Evolutionary conservation across 30 jellyfish, hydroid and myxozoan species (phyloP).

Genomic region (Mastigias papua): DNA sequence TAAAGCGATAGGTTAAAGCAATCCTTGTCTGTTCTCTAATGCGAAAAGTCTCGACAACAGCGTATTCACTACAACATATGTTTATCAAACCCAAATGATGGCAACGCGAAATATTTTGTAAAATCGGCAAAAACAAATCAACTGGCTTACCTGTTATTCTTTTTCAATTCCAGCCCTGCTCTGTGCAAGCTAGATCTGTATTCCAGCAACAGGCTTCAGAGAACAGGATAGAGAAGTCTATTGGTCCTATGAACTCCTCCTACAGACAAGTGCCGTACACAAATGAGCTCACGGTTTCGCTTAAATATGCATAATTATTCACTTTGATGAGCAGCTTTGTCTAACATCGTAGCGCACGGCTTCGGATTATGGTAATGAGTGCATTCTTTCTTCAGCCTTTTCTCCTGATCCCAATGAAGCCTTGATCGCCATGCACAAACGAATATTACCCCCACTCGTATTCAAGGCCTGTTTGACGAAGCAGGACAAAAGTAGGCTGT

Average conservation of each 20-base stretch:
- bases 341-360: slow-evolving; percentile 69
- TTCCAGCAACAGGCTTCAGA: slow-evolving; percentile 54
- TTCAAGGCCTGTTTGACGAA: slow-evolving; percentile 1
- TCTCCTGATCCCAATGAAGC: slow-evolving; percentile 46
- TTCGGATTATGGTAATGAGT: slow-evolving; percentile 67
- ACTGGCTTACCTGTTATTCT: slow-evolving; percentile 19
- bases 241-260: slow-evolving; percentile 47
- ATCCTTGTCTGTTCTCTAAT: neutral
- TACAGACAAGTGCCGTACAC: slow-evolving; percentile 58
- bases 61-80: slow-evolving; percentile 1
- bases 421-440: slow-evolving; percentile 38
- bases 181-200: neutral
- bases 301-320: slow-evolving; percentile 74
- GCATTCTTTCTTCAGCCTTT: slow-evolving; percentile 19
- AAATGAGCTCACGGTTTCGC: slow-evolving; percentile 32
- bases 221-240: slow-evolving; percentile 42
- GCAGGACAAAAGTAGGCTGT: neutral
- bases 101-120: neutral
- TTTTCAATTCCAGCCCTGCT: neutral
- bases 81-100: neutral
- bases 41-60: neutral
- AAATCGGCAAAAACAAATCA: neutral
- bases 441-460: neutral
- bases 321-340: slow-evolving; percentile 65
- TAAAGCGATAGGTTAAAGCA: too few relatives aligned